Evolutionary conservation across 2,797 vertebrate genomes (phyloP).

Genomic region (Cephalopachus bancanus): DNA sequence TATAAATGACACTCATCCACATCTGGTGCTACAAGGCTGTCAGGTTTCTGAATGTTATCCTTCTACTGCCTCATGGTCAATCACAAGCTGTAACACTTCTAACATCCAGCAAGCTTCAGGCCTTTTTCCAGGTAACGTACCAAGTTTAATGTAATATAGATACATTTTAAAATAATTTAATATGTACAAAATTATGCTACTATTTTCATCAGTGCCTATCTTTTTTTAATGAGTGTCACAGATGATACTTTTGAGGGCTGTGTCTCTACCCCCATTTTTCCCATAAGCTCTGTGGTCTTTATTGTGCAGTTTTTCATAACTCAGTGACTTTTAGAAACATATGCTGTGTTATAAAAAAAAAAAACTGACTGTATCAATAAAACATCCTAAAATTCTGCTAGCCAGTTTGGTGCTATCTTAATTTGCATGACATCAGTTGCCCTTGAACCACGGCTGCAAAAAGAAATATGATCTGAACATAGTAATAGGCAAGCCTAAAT

Average conservation of each 20-base stretch:
- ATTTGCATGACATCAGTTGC: neutral
- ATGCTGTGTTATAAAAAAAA: neutral
- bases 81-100: neutral
- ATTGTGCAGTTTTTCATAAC: neutral
- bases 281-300: neutral
- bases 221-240: neutral
- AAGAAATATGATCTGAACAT: neutral
- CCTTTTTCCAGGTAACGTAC: neutral
- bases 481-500: neutral
- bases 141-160: neutral
- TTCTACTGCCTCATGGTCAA: neutral
- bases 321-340: neutral
- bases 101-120: neutral
- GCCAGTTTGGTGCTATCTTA: neutral
- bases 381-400: neutral
- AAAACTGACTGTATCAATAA: neutral
- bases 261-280: neutral
- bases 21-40: neutral
- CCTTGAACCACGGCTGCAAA: neutral
- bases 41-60: neutral
- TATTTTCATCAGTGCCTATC: neutral
- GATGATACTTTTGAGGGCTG: constrained; percentile 1
- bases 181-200: neutral
- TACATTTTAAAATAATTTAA: constrained; percentile 16
- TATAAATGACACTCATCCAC: neutral